phyloP scores from a whole-genome alignment of 64 coral and sea anemone species.

The Pachyseris speciosa region DNA sequence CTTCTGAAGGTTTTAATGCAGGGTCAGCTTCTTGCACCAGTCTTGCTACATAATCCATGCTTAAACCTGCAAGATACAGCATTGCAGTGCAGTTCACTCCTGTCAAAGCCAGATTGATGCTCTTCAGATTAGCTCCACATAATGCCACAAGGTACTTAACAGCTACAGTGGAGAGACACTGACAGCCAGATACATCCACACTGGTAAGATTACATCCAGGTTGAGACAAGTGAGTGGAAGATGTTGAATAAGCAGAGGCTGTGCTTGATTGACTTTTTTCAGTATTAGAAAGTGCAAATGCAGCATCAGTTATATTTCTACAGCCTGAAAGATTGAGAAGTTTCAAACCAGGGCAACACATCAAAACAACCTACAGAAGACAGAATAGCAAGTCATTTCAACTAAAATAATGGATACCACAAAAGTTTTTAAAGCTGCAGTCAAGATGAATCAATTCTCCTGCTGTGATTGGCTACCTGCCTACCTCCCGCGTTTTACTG shows the following conservation, averaged over 20 bases:
- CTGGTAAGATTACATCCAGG: constrained; percentile 68
- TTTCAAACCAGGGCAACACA: constrained; percentile 80
- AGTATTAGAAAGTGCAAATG: constrained; percentile 38
- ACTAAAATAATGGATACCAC: not conserved
- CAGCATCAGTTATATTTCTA: constrained; percentile 81
- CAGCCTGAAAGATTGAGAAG: constrained; percentile 88
- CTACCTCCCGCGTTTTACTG: too few relatives aligned
- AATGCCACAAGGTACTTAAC: constrained; percentile 56
- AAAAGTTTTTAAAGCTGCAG: not conserved
- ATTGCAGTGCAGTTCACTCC: constrained; percentile 71
- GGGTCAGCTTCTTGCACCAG: not conserved
- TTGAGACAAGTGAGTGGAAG: constrained; percentile 15
- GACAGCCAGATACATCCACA: constrained; percentile 87
- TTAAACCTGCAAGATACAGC: constrained; percentile 75
- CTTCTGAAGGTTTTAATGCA: not conserved
- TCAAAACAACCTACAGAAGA: constrained; percentile 57
- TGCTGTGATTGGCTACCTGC: too few relatives aligned
- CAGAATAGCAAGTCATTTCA: not conserved
- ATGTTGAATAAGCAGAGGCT: not conserved
- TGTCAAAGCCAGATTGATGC: constrained; percentile 79
- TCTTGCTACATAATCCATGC: constrained; percentile 6
- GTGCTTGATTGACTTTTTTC: not conserved
- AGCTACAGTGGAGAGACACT: constrained; percentile 58
- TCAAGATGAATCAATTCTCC: too few relatives aligned
- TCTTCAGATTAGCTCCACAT: constrained; percentile 72